Evolutionary conservation across 1,140 invertebrate species (phyloP).

Genomic region (Hestina assimilis): DNA sequence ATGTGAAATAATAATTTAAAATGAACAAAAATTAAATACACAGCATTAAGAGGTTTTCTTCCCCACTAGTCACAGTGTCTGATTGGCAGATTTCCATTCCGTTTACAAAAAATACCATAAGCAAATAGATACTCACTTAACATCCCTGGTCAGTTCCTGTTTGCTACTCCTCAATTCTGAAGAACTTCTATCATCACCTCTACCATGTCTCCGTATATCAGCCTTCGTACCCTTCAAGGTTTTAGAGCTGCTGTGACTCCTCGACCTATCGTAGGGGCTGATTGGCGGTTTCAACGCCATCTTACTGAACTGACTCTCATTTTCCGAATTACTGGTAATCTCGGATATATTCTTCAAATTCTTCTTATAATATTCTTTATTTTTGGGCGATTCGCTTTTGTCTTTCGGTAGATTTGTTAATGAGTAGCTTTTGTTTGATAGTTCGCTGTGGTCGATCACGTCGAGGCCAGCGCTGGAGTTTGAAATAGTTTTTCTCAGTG

Average conservation of each 20-base stretch:
- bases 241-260: slow-evolving; percentile 74
- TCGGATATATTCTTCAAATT: slow-evolving; percentile 80
- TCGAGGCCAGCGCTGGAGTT: slow-evolving; percentile 71
- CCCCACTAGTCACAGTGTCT: too few species aligned
- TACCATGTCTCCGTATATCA: slow-evolving; percentile 46
- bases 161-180: slow-evolving; percentile 67
- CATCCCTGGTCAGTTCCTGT: slow-evolving; percentile 58
- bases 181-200: slow-evolving; percentile 56
- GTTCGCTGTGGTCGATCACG: slow-evolving; percentile 60
- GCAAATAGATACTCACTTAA: slow-evolving; percentile 49
- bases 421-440: slow-evolving; percentile 67
- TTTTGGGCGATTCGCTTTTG: slow-evolving; percentile 52
- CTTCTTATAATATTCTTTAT: slow-evolving; percentile 66
- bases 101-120: too few species aligned
- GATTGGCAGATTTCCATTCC: too few species aligned
- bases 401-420: slow-evolving; percentile 63
- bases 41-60: too few species aligned
- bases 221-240: slow-evolving; percentile 61
- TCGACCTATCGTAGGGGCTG: slow-evolving; percentile 68
- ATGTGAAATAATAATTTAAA: too few species aligned
- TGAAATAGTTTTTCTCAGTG: slow-evolving; percentile 60
- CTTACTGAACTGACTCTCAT: slow-evolving; percentile 61
- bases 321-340: slow-evolving; percentile 74
- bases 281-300: slow-evolving; percentile 63
- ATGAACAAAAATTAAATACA: too few species aligned